Base-by-base conservation (phyloP, 2,797 vertebrate species). In the Zenarchopterus dispar region DNA sequence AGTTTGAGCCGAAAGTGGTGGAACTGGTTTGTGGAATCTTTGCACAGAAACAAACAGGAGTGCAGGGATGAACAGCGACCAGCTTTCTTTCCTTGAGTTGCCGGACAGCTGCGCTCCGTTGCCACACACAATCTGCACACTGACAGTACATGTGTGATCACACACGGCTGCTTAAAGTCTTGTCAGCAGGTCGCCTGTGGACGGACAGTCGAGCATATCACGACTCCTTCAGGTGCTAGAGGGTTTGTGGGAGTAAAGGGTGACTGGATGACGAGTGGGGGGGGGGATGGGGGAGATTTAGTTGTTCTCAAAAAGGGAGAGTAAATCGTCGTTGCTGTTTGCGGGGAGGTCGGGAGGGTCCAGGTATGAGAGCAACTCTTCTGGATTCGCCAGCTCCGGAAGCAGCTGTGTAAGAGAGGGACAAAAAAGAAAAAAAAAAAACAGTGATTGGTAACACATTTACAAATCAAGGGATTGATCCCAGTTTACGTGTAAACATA, bases 301-400 rank as follows among this genome's bases (percentile, higher is more conserved):
- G 94, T 99, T 99, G 94, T 98, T 99, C 89, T 98, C 97, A 82
- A 99, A 99, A 85, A 99, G 96, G 77, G 97, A 98, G 67, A 99
- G 96, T 88, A 98, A 97, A 92, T 99, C 97, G 18, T 99, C 97
- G 42, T 97, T 99, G 94, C 97, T 99, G 95, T 98, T 99, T 94
- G 95, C 94, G 49, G 97, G 97, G 87, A 98, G 95, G 93, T 99
- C 97, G 0, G 97, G 97, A 75, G 97, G 97, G 88, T 99, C 97
- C 93, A 99, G 91, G 91, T 99, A 99, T 0, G 97, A 98, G 73
- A 99, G 95, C 77, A 99, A 89, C 92, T 99, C 97, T 2, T 99
- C 97, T 8, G 97, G 97, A 84, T 99, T 99, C 55, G 97, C 96
- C 85, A 99, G 93, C 93, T 99, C 97, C 61, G 97, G 97, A 91